A percentile compares a stretch with the other conserved stretches of the same genome.
These are phyloP conservation scores for Myripristis murdjan DNA, from an alignment of 2,797 vertebrate genomes.

Conservation along the genomic window DNA sequence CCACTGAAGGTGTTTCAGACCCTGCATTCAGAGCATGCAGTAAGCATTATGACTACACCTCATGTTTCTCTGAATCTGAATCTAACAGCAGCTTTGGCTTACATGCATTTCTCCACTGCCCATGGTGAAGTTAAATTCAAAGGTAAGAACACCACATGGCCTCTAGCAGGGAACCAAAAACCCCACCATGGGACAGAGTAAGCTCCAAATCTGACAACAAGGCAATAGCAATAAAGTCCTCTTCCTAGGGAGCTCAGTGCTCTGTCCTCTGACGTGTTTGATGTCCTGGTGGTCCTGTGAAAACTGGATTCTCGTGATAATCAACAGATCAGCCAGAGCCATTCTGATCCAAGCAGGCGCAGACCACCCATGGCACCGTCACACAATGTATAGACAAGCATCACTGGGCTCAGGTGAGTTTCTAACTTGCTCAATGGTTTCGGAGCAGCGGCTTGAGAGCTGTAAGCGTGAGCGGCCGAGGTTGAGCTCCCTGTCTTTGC, in stretches of 20 bases:
- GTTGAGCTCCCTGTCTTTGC: constrained; percentile 21
- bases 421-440: constrained; percentile 7
- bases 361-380: constrained; percentile 30
- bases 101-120: too few relatives aligned
- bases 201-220: not conserved
- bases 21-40: too few relatives aligned
- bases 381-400: not conserved
- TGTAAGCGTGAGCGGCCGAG: constrained; percentile 41
- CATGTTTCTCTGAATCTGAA: too few relatives aligned
- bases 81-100: too few relatives aligned
- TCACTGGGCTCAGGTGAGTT: not conserved
- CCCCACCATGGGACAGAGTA: not conserved
- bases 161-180: not conserved
- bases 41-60: too few relatives aligned
- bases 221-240: not conserved
- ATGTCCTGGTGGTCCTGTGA: constrained; percentile 27
- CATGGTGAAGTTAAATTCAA: not conserved
- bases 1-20: too few relatives aligned
- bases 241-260: not conserved
- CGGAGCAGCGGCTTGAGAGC: constrained; percentile 24
- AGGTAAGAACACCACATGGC: not conserved
- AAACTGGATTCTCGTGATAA: constrained; percentile 23
- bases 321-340: constrained; percentile 27
- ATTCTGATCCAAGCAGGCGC: not conserved
- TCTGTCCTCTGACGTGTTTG: constrained; percentile 5